A percentile compares a stretch with the other conserved stretches of the same genome.
Conservation (phyloP, 2,113 vertebrate species). For the Columbina picui region DNA sequence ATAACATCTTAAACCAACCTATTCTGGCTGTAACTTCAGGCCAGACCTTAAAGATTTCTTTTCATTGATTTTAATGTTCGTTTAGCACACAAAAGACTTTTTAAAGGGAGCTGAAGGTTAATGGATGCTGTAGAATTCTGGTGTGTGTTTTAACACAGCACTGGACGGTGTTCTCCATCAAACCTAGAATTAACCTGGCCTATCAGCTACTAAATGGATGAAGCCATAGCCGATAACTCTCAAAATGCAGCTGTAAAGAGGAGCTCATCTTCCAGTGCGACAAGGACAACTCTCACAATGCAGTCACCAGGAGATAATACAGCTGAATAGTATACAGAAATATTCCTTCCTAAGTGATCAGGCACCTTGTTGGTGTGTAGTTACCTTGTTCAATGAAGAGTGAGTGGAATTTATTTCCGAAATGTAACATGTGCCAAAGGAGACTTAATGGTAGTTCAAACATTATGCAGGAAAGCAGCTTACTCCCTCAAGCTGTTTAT, state of each 20-base stretch:
- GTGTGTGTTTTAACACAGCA: fast-evolving
- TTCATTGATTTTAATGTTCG: neutral
- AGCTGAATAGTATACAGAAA: neutral
- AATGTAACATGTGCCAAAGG: neutral
- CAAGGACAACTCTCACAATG: neutral
- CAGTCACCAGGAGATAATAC: neutral
- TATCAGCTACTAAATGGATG: neutral
- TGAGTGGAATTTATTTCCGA: neutral
- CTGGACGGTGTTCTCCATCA: neutral
- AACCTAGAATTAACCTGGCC: neutral
- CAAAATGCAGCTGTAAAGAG: neutral
- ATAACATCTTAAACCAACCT: neutral
- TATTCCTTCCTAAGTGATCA: neutral
- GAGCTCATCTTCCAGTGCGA: neutral
- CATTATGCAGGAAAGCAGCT: neutral
- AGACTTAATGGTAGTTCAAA: neutral
- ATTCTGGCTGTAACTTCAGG: neutral
- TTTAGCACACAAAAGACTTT: neutral
- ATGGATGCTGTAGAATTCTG: too few relatives aligned
- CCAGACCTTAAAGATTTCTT: neutral
- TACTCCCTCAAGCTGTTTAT: neutral
- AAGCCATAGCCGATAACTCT: neutral
- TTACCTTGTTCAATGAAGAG: neutral
- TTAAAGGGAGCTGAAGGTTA: neutral
- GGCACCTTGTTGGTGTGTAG: neutral